Evolutionary conservation across 2,888 invertebrate genomes (phyloP).

Genomic region (Chalcis sispes): DNA sequence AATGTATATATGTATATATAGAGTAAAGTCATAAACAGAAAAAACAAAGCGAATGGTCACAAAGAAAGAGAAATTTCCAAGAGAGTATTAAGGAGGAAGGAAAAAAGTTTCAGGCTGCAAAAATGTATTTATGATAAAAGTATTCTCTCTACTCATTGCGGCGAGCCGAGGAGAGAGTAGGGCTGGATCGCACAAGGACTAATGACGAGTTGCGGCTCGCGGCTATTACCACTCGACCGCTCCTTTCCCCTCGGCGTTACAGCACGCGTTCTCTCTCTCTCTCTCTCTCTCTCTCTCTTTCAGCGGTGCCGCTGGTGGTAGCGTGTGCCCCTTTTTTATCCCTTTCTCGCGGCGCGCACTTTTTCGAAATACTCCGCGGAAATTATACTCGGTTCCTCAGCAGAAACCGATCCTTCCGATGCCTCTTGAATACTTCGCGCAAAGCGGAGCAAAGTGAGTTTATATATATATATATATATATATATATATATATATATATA

Average conservation of each 20-base stretch:
- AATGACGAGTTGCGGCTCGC: constrained; percentile 31
- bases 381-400: too few species aligned
- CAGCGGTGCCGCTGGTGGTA: not conserved
- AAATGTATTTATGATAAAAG: constrained; percentile 1
- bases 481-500: too few species aligned
- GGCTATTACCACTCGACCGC: constrained; percentile 21
- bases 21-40: not conserved
- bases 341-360: not conserved
- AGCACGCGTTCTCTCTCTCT: constrained; percentile 11
- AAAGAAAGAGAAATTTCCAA: too few species aligned
- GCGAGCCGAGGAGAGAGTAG: constrained; percentile 1
- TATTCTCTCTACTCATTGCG: constrained; percentile 21
- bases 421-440: too few species aligned
- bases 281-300: constrained; percentile 4
- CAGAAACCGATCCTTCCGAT: constrained; percentile 3
- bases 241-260: not conserved
- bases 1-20: too few species aligned
- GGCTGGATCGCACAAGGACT: constrained; percentile 20
- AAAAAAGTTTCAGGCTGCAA: not conserved
- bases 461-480: too few species aligned
- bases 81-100: too few species aligned
- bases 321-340: not conserved
- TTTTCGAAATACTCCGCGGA: constrained; percentile 26
- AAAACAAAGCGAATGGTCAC: not conserved
- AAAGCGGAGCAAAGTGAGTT: too few species aligned